Conservation (phyloP, 2,888 invertebrate genomes). For the Machimus atricapillus region DNA sequence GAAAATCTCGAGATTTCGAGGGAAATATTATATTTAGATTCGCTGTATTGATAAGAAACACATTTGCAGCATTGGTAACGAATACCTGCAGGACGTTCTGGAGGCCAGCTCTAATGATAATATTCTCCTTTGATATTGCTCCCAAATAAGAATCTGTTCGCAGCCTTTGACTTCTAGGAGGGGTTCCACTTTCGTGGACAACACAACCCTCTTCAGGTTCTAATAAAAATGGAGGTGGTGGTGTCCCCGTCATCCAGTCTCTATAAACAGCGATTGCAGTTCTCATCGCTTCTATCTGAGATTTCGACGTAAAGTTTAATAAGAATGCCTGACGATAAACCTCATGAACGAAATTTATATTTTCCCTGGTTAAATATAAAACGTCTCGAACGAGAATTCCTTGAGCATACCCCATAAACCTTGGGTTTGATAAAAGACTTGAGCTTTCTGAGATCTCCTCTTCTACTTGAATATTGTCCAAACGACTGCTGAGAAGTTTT, state of each 20-base stretch:
- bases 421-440: conserved; percentile 51
- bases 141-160: conserved; percentile 88
- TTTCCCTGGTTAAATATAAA: conserved; percentile 84
- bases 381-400: conserved; percentile 82
- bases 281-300: conserved; percentile 85
- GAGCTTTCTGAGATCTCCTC: conserved; percentile 55
- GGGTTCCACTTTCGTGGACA: conserved; percentile 55
- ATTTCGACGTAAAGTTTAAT: conserved; percentile 74
- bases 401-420: conserved; percentile 57
- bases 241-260: conserved; percentile 91
- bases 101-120: conserved; percentile 81
- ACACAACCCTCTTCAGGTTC: conserved; percentile 67
- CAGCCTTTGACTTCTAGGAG: conserved; percentile 66
- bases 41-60: conserved; percentile 75
- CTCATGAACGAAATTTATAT: conserved; percentile 94
- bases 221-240: conserved; percentile 80
- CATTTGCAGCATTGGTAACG: conserved; percentile 94
- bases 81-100: conserved; percentile 72
- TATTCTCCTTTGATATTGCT: conserved; percentile 80
- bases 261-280: conserved; percentile 92
- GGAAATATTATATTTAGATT: conserved; percentile 65
- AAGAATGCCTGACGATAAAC: conserved; percentile 92
- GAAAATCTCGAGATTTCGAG: conserved; percentile 66
- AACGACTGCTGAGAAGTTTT: conserved; percentile 59
- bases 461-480: conserved; percentile 58